A percentile compares a stretch with the other conserved stretches of the same genome.
Conservation (phyloP, 2,797 vertebrate species). For the Acanthurus tractus region DNA sequence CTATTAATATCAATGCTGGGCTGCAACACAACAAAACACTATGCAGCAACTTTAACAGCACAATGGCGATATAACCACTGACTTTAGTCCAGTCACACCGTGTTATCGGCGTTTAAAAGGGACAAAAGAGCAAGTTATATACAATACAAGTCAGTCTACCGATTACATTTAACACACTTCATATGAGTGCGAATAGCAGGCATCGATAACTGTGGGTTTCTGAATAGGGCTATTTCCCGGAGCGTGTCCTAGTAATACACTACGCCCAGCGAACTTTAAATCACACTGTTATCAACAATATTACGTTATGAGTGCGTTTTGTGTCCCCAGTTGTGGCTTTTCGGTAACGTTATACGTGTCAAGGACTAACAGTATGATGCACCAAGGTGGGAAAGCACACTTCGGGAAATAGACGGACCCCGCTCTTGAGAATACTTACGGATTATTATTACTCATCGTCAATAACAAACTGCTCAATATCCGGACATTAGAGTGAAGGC, state of each 20-base stretch:
- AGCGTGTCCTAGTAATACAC: no score
- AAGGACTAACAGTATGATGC: not conserved
- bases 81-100: no score
- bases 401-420: constrained; percentile 69
- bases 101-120: no score
- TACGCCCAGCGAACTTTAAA: no score
- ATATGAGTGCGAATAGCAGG: not conserved
- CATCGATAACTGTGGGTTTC: not conserved
- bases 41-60: not conserved
- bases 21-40: not conserved
- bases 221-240: constrained; percentile 41
- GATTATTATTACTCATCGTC: constrained; percentile 98
- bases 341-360: not conserved
- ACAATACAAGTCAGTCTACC: no score
- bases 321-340: no score
- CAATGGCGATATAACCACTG: no score
- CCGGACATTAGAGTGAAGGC: constrained; percentile 97
- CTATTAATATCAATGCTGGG: not conserved
- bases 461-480: constrained; percentile 95
- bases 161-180: not conserved
- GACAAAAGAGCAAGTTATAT: no score
- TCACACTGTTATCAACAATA: no score
- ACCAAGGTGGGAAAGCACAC: accelerated
- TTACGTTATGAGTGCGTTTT: no score
- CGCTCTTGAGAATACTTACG: constrained; percentile 87